Conservation (phyloP, 2,888 invertebrate genomes). For the Deroplatys truncata region DNA sequence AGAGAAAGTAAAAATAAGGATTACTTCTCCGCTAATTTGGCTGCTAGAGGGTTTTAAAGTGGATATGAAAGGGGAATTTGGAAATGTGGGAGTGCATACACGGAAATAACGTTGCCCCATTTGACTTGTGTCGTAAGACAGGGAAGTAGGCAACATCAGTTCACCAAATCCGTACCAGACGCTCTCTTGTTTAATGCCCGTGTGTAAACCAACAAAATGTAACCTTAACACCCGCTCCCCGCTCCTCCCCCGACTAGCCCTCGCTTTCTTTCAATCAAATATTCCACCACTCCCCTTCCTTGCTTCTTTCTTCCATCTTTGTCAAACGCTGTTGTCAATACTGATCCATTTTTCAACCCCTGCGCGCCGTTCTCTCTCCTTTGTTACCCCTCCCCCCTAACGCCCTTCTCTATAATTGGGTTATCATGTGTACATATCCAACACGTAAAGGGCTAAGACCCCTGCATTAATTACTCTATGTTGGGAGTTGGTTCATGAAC, state of each 20-base stretch:
- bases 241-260: background rate
- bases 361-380: background rate
- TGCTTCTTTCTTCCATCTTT: background rate
- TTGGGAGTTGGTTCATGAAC: background rate
- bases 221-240: background rate
- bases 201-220: background rate
- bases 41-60: too few relatives aligned
- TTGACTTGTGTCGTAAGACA: background rate
- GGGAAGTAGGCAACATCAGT: background rate
- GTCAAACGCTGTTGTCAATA: background rate
- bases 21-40: too few relatives aligned
- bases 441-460: background rate
- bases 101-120: too few relatives aligned
- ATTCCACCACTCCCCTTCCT: background rate
- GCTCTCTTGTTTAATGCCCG: background rate
- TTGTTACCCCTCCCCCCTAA: background rate
- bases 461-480: background rate
- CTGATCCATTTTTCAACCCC: background rate
- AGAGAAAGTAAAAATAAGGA: too few relatives aligned
- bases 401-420: background rate
- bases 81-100: too few relatives aligned
- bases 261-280: background rate
- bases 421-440: background rate
- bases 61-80: too few relatives aligned
- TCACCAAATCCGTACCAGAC: background rate